Percentiles rank a stretch among this genome's conserved stretches.
Conservation (phyloP, 2,888 invertebrate genomes). For the Invenusta paracnida region DNA sequence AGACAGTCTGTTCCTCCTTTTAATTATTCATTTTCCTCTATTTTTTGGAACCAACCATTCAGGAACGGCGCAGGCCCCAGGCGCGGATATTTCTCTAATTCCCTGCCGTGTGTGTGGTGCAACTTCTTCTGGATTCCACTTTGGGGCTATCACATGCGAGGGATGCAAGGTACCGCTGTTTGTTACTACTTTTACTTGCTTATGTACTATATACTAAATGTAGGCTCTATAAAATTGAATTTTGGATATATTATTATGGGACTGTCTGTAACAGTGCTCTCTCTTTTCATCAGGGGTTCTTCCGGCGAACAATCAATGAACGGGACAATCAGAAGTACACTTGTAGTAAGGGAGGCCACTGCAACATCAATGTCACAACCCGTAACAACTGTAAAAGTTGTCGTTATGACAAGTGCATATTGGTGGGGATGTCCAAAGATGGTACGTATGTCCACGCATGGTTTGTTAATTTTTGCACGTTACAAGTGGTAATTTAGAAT, state of each 20-base stretch:
- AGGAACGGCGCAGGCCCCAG: slow-evolving; percentile 13
- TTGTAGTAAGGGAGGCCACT: slow-evolving; percentile 52
- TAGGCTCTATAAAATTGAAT: neutral
- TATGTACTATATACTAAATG: neutral
- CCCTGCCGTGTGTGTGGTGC: slow-evolving; percentile 59
- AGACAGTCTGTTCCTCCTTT: too few relatives aligned
- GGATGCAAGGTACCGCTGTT: slow-evolving; percentile 56
- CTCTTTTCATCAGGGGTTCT: slow-evolving; percentile 54
- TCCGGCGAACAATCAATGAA: slow-evolving; percentile 57
- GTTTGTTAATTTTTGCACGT: too few relatives aligned
- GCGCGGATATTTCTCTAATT: slow-evolving; percentile 52
- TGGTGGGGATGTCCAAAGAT: slow-evolving; percentile 58
- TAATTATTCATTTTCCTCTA: neutral
- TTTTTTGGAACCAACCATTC: neutral
- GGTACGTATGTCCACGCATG: too few relatives aligned
- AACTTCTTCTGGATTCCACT: slow-evolving; percentile 59
- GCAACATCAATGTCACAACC: slow-evolving; percentile 55
- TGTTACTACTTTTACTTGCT: too few relatives aligned
- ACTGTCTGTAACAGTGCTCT: neutral
- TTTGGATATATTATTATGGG: neutral
- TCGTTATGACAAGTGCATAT: slow-evolving; percentile 56
- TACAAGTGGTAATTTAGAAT: too few relatives aligned
- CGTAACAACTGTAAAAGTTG: slow-evolving; percentile 59
- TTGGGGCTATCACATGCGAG: slow-evolving; percentile 60
- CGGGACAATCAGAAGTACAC: slow-evolving; percentile 52